Base-by-base conservation (phyloP, 2,888 invertebrate genomes). In the Seladonia tumulorum region DNA sequence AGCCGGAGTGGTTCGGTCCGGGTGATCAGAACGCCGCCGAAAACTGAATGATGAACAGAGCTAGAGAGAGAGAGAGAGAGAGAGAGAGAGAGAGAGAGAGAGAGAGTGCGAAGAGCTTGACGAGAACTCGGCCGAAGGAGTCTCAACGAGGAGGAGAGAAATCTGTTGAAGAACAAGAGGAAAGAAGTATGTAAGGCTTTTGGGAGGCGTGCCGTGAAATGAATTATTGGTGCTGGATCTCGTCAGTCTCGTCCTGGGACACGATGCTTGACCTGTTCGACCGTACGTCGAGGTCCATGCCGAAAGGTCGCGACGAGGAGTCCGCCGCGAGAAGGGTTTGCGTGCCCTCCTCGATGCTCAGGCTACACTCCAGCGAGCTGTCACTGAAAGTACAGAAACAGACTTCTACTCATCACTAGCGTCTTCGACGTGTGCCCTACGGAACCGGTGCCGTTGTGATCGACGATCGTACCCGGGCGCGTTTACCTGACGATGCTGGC, bases 351-450 rank as follows among this genome's bases (percentile, higher is more conserved):
- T 95, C 95, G 91, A 95, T 93, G 89, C 95, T 95, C 92, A 95
- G 95, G 93, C 96, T 97, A 93, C 96, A 95, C 92, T 97, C 97
- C 91, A 96, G 95, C 77, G 97, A 96, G 89, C 97, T 95, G 93
- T 95, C 95, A 95, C 95, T 95, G 94, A 89, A 95, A 94, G 81
- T 94, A 95, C 87, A 94, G 87, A 90, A 94, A 93, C 90, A 94
- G 84, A 94, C 93, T 94, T 94, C 93, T 93, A 93, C 93, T 92
- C 92, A 92, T 93, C 93, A 95, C 94, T 94, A 94, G 89, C 91
- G 93, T 91, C 93, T 84, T 89, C 83, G 79, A 87, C 71, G 76
- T 76, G 89, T 85, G 85, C 76, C 85, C 85, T 83, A 72, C n/a
- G 47, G 60, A 35, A 45, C 73, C 73, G 76, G 57, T 81, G 49